Conservation (phyloP, 2,797 vertebrate genomes). For the Pterois miles region DNA sequence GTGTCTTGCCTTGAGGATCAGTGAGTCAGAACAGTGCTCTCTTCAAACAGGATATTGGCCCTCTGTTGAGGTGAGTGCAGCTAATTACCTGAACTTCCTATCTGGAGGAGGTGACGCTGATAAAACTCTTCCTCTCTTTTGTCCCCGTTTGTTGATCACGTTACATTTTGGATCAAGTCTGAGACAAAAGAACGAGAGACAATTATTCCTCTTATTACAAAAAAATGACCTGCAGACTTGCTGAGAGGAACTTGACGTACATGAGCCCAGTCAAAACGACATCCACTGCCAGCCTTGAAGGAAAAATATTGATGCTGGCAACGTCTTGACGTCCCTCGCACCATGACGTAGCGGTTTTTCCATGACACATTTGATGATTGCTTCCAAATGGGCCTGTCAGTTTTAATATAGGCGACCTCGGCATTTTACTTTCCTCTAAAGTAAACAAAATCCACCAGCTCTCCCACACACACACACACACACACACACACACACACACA, state of each 20-base stretch:
- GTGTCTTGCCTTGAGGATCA: conserved; percentile 64
- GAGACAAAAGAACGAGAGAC: conserved; percentile 10
- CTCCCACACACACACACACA: conserved; percentile 54
- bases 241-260: conserved; percentile 58
- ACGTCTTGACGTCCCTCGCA: conserved; percentile 66
- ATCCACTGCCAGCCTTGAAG: conserved; percentile 67
- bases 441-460: conserved; percentile 79
- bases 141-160: conserved; percentile 39
- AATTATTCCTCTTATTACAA: conserved; percentile 8
- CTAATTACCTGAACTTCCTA: conserved; percentile 84
- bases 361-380: conserved; percentile 87
- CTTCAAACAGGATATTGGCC: conserved; percentile 78
- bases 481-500: conserved; percentile 42
- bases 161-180: conserved; percentile 34
- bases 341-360: conserved; percentile 84
- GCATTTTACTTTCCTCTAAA: conserved; percentile 80
- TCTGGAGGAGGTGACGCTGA: conserved; percentile 80
- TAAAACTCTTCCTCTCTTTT: conserved; percentile 76
- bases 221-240: conserved; percentile 42
- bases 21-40: conserved; percentile 84
- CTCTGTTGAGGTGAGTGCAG: conserved; percentile 69
- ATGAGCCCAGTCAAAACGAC: conserved; percentile 64
- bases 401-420: conserved; percentile 78
- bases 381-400: conserved; percentile 87
- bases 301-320: conserved; percentile 86